A percentile compares a stretch with the other conserved stretches of the same genome.
Conservation (phyloP, 1,140 invertebrate genomes). For the Drosophila malerkotliana region DNA sequence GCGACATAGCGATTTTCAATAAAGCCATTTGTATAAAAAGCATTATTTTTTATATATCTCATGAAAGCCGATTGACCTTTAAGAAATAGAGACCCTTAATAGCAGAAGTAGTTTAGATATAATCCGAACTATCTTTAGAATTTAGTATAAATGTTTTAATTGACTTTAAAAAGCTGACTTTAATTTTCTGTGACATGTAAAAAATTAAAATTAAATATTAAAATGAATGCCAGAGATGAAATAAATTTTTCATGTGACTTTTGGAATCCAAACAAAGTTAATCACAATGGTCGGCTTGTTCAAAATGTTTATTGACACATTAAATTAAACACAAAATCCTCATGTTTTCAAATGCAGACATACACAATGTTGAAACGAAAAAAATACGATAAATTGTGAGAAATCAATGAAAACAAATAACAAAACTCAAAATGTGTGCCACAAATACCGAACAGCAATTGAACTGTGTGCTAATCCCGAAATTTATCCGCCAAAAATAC, state of each 20-base stretch:
- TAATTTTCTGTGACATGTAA: not conserved
- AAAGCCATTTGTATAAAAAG: no score
- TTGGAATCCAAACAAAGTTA: no score
- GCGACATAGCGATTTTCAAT: no score
- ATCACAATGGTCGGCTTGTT: not conserved
- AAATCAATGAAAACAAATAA: not conserved
- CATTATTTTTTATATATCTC: no score
- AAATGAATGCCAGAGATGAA: not conserved
- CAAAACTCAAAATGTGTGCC: conserved; percentile 26
- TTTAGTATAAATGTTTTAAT: not conserved
- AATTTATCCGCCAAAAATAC: conserved; percentile 13
- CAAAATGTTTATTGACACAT: not conserved
- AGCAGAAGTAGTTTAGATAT: no score
- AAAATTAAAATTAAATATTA: not conserved
- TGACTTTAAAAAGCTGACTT: not conserved
- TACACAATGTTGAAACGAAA: conserved; percentile 46
- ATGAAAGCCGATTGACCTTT: not conserved
- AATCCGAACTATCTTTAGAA: not conserved
- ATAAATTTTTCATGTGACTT: not conserved
- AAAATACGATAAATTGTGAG: conserved; percentile 34
- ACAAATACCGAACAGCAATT: conserved; percentile 40
- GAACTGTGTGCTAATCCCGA: conserved; percentile 26
- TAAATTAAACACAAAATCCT: not conserved
- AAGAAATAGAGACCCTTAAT: not conserved
- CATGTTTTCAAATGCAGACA: not conserved